Conservation (phyloP, 2,797 vertebrate species). For the Calcarius lapponicus region DNA sequence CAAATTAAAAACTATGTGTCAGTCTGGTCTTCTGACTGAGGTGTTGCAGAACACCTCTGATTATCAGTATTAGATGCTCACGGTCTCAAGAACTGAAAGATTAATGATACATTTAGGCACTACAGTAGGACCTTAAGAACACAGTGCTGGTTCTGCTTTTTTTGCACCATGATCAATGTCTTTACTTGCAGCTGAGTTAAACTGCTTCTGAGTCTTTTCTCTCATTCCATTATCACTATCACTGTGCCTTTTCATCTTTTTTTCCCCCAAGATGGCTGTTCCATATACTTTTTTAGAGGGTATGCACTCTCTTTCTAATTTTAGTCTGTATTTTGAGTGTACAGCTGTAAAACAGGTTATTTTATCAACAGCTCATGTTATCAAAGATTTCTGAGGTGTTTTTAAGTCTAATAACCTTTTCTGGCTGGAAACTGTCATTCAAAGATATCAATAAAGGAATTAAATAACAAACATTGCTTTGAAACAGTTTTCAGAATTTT, state of each 20-base stretch:
- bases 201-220: background rate
- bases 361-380: background rate
- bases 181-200: background rate
- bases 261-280: background rate
- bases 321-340: background rate
- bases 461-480: background rate
- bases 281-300: background rate
- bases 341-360: background rate
- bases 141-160: background rate
- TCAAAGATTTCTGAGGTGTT: background rate
- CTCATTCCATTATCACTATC: background rate
- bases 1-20: background rate
- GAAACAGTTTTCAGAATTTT: background rate
- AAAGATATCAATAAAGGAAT: background rate
- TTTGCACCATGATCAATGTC: background rate
- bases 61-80: background rate
- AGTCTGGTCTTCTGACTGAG: background rate
- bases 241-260: accelerated
- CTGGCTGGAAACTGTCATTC: background rate
- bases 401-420: background rate
- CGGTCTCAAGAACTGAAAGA: background rate
- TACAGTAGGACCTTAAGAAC: background rate
- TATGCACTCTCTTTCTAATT: background rate
- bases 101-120: background rate
- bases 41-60: background rate